Conservation (phyloP, 2,113 vertebrate species). For the Lonchura striata region DNA sequence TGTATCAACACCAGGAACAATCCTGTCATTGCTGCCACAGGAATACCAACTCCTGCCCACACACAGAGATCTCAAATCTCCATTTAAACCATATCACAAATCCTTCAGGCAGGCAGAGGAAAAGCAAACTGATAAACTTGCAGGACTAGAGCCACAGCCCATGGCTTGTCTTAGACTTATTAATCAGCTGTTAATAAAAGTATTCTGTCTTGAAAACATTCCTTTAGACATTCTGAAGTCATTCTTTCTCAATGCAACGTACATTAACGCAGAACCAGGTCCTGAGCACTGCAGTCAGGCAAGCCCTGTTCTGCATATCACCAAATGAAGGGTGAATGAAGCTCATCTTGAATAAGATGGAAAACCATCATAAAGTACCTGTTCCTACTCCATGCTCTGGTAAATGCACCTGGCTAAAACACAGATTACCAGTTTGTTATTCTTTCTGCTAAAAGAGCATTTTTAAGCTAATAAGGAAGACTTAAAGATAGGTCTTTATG, state of each 20-base stretch:
- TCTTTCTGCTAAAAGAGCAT: not conserved
- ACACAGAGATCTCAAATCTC: not conserved
- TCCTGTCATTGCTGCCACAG: not conserved
- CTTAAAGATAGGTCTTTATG: not conserved
- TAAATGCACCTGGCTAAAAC: not conserved
- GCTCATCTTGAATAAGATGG: not conserved
- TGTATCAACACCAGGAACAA: slow-evolving; percentile 4
- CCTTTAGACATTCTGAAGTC: not conserved
- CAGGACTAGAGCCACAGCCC: not conserved
- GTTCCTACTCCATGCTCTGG: not conserved
- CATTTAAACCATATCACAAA: not conserved
- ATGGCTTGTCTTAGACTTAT: not conserved
- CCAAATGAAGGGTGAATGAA: not conserved
- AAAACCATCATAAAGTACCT: not conserved
- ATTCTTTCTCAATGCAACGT: not conserved
- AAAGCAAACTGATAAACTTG: not conserved
- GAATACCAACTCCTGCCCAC: not conserved
- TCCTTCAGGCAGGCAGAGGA: not conserved
- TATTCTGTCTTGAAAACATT: not conserved
- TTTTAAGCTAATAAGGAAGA: not conserved
- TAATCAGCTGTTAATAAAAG: not conserved
- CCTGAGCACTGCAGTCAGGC: not conserved
- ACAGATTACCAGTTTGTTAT: not conserved
- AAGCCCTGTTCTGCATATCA: not conserved
- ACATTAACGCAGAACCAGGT: not conserved